phyloP scores from a whole-genome alignment of 2,797 vertebrate genomes.

The Tachyglossus aculeatus region DNA sequence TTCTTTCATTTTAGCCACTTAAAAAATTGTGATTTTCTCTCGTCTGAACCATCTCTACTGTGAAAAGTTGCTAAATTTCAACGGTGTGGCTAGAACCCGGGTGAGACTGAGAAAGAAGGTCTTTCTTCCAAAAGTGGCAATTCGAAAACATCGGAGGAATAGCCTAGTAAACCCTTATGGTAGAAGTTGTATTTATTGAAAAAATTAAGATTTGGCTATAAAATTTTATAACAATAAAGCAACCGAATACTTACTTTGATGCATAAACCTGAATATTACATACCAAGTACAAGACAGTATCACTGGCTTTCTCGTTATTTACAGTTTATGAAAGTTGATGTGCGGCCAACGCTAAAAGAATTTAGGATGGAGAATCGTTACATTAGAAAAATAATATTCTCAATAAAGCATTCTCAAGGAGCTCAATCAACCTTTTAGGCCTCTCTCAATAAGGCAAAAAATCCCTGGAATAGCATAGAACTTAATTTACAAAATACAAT shows the following conservation, averaged over 20 bases:
- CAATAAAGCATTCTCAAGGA: constrained; percentile 81
- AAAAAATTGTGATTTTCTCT: constrained; percentile 22
- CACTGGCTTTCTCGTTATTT: constrained; percentile 78
- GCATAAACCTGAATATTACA: constrained; percentile 81
- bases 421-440: constrained; percentile 77
- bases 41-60: constrained; percentile 10
- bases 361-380: constrained; percentile 76
- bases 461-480: constrained; percentile 79
- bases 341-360: constrained; percentile 78
- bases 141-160: constrained; percentile 33
- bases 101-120: background rate
- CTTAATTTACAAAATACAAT: constrained; percentile 81
- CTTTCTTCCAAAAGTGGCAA: background rate
- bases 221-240: constrained; percentile 83
- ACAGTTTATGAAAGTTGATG: constrained; percentile 82
- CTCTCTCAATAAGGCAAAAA: constrained; percentile 80
- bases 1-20: too few relatives aligned
- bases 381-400: constrained; percentile 86
- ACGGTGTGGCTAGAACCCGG: too few relatives aligned
- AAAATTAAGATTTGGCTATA: constrained; percentile 82
- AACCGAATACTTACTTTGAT: constrained; percentile 80
- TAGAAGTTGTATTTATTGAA: constrained; percentile 83
- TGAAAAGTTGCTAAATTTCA: too few relatives aligned
- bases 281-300: constrained; percentile 81
- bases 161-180: constrained; percentile 59